phyloP scores from a whole-genome alignment of 2,888 invertebrate species.

The Dryobotodes eremita region DNA sequence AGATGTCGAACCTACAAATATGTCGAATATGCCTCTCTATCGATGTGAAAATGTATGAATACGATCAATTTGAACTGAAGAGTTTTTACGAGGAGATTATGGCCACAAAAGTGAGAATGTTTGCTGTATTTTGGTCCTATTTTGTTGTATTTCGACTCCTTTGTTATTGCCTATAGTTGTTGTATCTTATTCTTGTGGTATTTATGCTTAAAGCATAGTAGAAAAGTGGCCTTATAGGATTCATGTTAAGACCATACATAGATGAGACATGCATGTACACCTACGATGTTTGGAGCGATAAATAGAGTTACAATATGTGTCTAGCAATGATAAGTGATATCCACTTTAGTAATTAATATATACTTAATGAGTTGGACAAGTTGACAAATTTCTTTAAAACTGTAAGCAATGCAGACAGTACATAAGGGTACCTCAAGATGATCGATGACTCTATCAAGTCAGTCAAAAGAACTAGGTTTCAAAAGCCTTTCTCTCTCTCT shows the following conservation, averaged over 20 bases:
- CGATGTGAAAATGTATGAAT: slow-evolving; percentile 75
- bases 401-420: too few species aligned
- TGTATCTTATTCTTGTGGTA: not conserved
- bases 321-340: not conserved
- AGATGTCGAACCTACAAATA: slow-evolving; percentile 74
- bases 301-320: not conserved
- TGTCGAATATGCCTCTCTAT: slow-evolving; percentile 78
- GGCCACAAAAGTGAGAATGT: slow-evolving; percentile 76
- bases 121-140: slow-evolving; percentile 18
- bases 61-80: slow-evolving; percentile 74
- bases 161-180: not conserved
- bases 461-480: not conserved
- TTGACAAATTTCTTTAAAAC: not conserved
- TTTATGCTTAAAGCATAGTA: not conserved
- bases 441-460: not conserved
- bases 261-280: slow-evolving; percentile 1
- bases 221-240: not conserved
- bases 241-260: not conserved
- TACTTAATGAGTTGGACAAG: not conserved
- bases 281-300: not conserved
- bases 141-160: slow-evolving; percentile 5
- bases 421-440: not conserved
- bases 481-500: too few species aligned
- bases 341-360: not conserved
- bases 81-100: slow-evolving; percentile 78